Percentiles rank a stretch among this genome's conserved stretches.
These are phyloP conservation scores for Gonioctena quinquepunctata DNA, from an alignment of 1,140 invertebrate species.

Conservation along the genomic window DNA sequence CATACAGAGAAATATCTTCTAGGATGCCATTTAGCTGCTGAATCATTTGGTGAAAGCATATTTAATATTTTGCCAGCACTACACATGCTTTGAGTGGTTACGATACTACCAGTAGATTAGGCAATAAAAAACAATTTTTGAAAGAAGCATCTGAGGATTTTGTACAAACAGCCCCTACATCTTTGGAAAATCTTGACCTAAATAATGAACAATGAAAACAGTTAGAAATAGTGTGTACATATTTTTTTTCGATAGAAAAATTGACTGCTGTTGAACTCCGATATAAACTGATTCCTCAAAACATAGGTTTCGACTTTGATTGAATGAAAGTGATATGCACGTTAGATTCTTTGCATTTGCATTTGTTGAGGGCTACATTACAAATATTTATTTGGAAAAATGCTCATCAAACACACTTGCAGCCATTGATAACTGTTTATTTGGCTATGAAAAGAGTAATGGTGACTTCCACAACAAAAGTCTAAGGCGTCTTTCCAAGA, in stretches of 20 bases:
- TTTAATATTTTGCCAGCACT: slow-evolving; percentile 34
- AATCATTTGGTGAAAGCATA: slow-evolving; percentile 30
- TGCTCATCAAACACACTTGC: slow-evolving; percentile 22
- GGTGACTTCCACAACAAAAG: slow-evolving; percentile 16
- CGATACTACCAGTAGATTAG: slow-evolving; percentile 17
- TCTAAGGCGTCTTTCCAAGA: not conserved
- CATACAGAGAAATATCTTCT: slow-evolving; percentile 29
- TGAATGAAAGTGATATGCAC: slow-evolving; percentile 27
- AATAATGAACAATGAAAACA: slow-evolving; percentile 30
- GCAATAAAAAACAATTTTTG: slow-evolving; percentile 17
- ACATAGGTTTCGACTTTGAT: slow-evolving; percentile 14
- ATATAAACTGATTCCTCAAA: not conserved
- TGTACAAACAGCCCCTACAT: slow-evolving; percentile 17
- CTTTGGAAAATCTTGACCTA: slow-evolving; percentile 28
- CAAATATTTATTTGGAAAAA: slow-evolving; percentile 29
- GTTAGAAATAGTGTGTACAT: slow-evolving; percentile 32
- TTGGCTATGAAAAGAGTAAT: slow-evolving; percentile 25
- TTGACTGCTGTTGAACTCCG: no score
- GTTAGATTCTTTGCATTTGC: not conserved
- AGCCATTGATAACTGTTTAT: slow-evolving; percentile 27
- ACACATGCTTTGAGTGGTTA: not conserved
- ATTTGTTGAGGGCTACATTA: slow-evolving; percentile 21
- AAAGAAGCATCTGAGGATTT: slow-evolving; percentile 19
- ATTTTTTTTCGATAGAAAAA: slow-evolving; percentile 25
- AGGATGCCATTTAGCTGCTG: slow-evolving; percentile 34